phyloP scores from a whole-genome alignment of 2,113 vertebrate genomes.

The Etheostoma cragini region DNA sequence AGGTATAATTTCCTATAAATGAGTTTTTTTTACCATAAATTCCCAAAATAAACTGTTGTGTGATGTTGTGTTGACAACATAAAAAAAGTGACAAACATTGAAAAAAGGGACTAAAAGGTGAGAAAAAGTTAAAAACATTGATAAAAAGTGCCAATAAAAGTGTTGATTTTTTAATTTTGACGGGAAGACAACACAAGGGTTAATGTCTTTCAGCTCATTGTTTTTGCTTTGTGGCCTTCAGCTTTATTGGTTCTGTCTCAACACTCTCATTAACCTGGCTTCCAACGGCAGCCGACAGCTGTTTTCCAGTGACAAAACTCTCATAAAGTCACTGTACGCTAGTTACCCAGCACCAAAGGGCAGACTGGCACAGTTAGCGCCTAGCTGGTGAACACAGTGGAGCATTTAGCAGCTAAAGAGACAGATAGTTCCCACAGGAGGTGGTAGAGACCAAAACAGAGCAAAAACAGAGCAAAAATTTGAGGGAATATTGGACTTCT shows the following conservation, averaged over 20 bases:
- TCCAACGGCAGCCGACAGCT: neutral
- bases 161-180: no score
- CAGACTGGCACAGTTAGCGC: neutral
- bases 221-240: neutral
- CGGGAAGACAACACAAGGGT: no score
- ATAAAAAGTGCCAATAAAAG: no score
- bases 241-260: neutral
- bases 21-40: no score
- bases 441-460: neutral
- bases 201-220: neutral
- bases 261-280: neutral
- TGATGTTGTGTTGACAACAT: no score
- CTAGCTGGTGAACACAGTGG: neutral
- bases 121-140: no score
- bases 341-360: neutral
- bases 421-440: neutral
- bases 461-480: neutral
- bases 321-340: neutral
- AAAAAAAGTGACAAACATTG: no score
- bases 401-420: neutral
- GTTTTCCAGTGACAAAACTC: neutral
- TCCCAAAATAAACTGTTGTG: no score
- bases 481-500: neutral
- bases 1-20: no score
- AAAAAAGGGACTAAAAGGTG: no score